These are phyloP conservation scores for Dinoponera quadriceps DNA, from an alignment of 1,140 invertebrate species.

Conservation along the genomic window DNA sequence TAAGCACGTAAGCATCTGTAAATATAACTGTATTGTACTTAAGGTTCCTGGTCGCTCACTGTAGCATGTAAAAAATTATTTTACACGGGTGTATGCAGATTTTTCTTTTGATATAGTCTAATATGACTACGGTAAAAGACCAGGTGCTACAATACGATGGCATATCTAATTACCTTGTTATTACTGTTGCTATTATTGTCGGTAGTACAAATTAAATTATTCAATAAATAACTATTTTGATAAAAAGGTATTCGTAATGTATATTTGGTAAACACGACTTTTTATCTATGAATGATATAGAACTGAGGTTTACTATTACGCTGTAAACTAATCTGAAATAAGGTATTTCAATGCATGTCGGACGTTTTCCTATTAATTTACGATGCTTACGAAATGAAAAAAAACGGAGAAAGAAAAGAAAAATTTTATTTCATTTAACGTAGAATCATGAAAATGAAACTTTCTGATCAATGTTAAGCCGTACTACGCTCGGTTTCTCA, in stretches of 20 bases:
- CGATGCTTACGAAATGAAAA: too few relatives aligned
- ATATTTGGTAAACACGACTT: slow-evolving; percentile 62
- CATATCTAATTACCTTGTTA: not conserved
- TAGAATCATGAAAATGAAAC: too few relatives aligned
- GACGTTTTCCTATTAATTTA: not conserved
- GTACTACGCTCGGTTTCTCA: too few relatives aligned
- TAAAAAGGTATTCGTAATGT: slow-evolving; percentile 39
- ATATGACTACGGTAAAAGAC: not conserved
- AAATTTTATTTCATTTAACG: too few relatives aligned
- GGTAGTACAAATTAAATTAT: slow-evolving; percentile 34
- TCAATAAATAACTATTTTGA: slow-evolving; percentile 1
- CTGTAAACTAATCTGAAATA: slow-evolving; percentile 3
- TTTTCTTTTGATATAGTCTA: too few relatives aligned
- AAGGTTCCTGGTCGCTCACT: not conserved
- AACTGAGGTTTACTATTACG: not conserved
- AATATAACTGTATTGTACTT: slow-evolving; percentile 18
- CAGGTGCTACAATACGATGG: not conserved
- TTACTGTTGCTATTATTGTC: not conserved
- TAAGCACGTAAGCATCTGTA: not conserved
- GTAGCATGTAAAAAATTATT: too few relatives aligned
- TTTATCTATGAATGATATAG: slow-evolving; percentile 45
- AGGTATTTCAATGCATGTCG: not conserved
- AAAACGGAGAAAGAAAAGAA: too few relatives aligned
- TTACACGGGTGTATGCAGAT: too few relatives aligned
- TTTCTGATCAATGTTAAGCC: too few relatives aligned